Conservation (phyloP, 2,888 invertebrate species). For the Litoditis marina region DNA sequence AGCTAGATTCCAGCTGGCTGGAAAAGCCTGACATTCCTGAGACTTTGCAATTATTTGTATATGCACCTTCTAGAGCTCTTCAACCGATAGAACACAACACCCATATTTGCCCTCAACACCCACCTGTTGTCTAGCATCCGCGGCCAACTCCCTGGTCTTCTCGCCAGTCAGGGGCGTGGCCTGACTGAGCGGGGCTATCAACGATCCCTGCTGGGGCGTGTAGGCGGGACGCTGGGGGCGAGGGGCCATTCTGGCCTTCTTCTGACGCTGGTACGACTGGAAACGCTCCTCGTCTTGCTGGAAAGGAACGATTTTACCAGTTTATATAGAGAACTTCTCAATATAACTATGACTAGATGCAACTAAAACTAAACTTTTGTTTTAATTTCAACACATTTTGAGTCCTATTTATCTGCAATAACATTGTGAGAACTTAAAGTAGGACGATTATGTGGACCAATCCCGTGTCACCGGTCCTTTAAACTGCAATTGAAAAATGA, state of each 20-base stretch:
- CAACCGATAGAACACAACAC: neutral
- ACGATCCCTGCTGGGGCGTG: conserved; percentile 25
- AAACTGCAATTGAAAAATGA: neutral
- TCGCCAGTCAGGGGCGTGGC: conserved; percentile 30
- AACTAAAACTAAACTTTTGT: too few species aligned
- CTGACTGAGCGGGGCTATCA: conserved; percentile 33
- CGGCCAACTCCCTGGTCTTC: conserved; percentile 38
- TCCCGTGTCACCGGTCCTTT: too few species aligned
- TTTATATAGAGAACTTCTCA: neutral
- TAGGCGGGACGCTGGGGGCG: conserved; percentile 29
- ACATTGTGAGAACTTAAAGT: too few species aligned
- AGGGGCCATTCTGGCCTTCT: conserved; percentile 60
- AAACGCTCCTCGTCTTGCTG: conserved; percentile 42
- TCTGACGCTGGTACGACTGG: conserved; percentile 69
- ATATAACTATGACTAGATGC: neutral
- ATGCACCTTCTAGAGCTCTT: too few species aligned
- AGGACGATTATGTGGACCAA: too few species aligned
- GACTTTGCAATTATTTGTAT: too few species aligned
- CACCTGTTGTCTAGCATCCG: conserved; percentile 37
- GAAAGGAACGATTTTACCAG: neutral
- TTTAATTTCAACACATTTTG: too few species aligned
- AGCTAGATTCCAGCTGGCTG: neutral
- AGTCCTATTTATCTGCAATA: too few species aligned
- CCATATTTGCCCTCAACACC: neutral
- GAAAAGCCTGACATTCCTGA: too few species aligned